Conservation (phyloP, 2,888 invertebrate species). For the Archaeoteleia sp. region DNA sequence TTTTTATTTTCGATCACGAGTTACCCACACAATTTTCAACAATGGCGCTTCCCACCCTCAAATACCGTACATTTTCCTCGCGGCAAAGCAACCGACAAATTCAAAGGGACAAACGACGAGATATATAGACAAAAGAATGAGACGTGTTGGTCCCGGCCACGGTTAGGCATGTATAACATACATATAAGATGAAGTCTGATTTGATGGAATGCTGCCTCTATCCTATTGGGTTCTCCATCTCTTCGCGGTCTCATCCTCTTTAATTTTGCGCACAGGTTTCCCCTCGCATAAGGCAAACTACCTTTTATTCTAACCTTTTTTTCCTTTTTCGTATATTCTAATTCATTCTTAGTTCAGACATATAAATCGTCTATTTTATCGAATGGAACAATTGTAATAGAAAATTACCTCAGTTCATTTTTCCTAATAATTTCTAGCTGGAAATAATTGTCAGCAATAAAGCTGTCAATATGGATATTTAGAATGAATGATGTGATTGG, state of each 20-base stretch:
- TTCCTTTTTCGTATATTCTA: no score
- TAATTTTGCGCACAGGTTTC: background rate
- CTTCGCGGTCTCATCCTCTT: slow-evolving; percentile 11
- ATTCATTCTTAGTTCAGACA: no score
- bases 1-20: background rate
- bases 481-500: no score
- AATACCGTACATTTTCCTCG: slow-evolving; percentile 35
- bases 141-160: slow-evolving; percentile 47
- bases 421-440: no score
- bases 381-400: no score
- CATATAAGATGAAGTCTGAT: slow-evolving; percentile 73
- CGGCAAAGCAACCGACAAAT: slow-evolving; percentile 38
- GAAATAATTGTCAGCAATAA: no score
- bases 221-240: slow-evolving; percentile 5
- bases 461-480: no score
- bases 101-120: slow-evolving; percentile 42
- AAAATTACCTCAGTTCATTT: no score
- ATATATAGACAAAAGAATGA: slow-evolving; percentile 39
- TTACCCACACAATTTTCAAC: background rate
- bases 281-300: no score
- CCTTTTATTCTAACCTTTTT: no score
- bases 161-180: slow-evolving; percentile 57
- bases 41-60: slow-evolving; percentile 3
- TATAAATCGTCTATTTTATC: no score
- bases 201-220: slow-evolving; percentile 74